Base-by-base conservation (phyloP, 2,113 vertebrate genomes). In the Pagrus major region DNA sequence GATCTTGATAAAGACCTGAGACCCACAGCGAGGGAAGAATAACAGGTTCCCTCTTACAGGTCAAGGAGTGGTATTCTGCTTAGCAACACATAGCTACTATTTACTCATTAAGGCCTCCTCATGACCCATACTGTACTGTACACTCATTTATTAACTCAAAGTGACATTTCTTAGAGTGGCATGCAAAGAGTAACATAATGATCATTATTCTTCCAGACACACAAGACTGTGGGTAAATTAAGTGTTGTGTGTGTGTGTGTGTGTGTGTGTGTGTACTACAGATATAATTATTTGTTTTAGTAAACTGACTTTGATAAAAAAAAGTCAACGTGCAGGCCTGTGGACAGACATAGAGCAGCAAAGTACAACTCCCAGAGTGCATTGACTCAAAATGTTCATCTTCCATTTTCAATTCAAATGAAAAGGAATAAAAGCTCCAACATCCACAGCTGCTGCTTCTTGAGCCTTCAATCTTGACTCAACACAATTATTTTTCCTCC, bases 71-170 rank as follows among this genome's bases (percentile, higher is more conserved):
- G 60, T 18, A 39, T 20, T 7, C 16, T n/a, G n/a, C 21, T 31
- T 6, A 21, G 44, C 11, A 71, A 77, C 25, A 51, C 63, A 46
- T 59, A n/a, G n/a, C n/a, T n/a, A 71, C 23, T 31, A 1, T 9
- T 20, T 18, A 44, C 23, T 35, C 1, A 15, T 14, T 14, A 20
- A 23, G 39, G 39, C 11, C 23, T 61, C 37, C 15, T 9, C 29
- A 44, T 33, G 12, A 54, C 11, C 33, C 3, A n/a, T 4, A 35
- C 29, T 61, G 8, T 4, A 35, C 29, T 61, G 8, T 23, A 18
- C 11, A 44, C 71, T 61, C 52, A 72, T 55, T 81, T 60, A 85
- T 85, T 71, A 76, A 80, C 59, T 61, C 11, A 21, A 27, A 55
- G 29, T n/a, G 37, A 37, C 29, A 46, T 35, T 71, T 21, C 0